A percentile compares a stretch with the other conserved stretches of the same genome.
Conservation (phyloP, 1,140 invertebrate genomes). For the Agrilus planipennis region DNA sequence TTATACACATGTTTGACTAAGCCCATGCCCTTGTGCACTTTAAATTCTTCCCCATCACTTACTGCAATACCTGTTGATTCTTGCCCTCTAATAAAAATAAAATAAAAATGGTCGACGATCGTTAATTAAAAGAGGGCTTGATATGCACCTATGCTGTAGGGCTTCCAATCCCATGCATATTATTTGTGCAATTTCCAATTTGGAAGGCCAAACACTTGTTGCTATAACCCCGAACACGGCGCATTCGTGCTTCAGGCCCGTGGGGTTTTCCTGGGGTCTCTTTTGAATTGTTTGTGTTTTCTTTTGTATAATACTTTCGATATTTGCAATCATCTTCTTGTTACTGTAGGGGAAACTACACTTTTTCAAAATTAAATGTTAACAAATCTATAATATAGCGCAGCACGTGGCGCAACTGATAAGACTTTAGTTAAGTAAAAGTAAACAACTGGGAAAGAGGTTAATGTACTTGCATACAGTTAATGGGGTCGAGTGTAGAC, state of each 20-base stretch:
- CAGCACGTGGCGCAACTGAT: too few species aligned
- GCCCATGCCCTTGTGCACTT: conserved; percentile 88
- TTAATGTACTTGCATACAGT: too few species aligned
- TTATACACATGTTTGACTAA: conserved; percentile 88
- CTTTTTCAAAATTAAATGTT: too few species aligned
- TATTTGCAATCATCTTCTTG: too few species aligned
- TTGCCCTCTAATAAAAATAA: conserved; percentile 59
- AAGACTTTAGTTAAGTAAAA: too few species aligned
- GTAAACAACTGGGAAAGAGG: too few species aligned
- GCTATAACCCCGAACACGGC: conserved; percentile 89
- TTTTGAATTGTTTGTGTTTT: too few species aligned
- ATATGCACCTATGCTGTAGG: conserved; percentile 73
- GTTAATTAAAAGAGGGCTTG: neutral
- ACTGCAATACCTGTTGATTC: conserved; percentile 94
- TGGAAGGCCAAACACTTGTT: conserved; percentile 68
- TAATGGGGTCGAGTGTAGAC: too few species aligned
- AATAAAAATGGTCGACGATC: neutral
- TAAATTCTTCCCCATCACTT: conserved; percentile 69
- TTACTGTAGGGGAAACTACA: too few species aligned
- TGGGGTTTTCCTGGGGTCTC: neutral
- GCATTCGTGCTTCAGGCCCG: conserved; percentile 63
- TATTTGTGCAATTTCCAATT: conserved; percentile 54
- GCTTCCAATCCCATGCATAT: conserved; percentile 85
- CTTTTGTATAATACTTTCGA: too few species aligned
- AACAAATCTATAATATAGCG: too few species aligned